phyloP scores from a whole-genome alignment of 2,888 invertebrate species.

The Nomada fucata region DNA sequence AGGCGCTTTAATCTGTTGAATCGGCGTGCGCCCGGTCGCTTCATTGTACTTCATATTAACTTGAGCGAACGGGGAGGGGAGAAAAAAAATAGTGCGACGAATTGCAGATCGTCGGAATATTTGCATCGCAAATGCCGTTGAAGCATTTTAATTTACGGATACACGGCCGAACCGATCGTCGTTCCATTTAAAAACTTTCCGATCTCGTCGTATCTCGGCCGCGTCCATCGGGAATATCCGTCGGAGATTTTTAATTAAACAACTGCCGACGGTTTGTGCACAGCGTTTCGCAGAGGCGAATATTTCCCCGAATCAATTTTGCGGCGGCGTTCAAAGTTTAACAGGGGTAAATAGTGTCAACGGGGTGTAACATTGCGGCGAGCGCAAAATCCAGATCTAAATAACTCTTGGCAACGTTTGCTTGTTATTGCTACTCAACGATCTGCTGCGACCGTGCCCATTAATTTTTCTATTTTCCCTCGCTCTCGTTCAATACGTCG shows the following conservation, averaged over 20 bases:
- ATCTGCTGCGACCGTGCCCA: no score
- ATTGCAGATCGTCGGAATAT: constrained; percentile 33
- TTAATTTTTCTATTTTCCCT: no score
- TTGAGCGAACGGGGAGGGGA: constrained; percentile 8
- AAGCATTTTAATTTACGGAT: constrained; percentile 47
- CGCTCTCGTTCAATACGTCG: no score
- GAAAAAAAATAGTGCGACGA: constrained; percentile 30
- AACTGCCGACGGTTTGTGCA: neutral
- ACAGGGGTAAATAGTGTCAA: neutral
- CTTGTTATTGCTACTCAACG: no score
- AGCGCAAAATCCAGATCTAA: no score
- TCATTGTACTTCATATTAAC: constrained; percentile 33
- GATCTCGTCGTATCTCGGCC: constrained; percentile 12
- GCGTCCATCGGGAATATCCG: neutral
- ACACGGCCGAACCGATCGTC: constrained; percentile 22
- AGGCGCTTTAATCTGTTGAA: constrained; percentile 37
- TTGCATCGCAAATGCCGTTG: constrained; percentile 46
- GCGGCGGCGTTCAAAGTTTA: neutral
- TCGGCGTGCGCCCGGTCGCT: constrained; percentile 13
- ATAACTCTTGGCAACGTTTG: neutral
- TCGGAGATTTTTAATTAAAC: constrained; percentile 31
- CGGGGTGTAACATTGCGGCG: neutral
- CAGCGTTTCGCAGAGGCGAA: neutral
- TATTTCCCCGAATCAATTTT: neutral
- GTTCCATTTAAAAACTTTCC: constrained; percentile 25